A percentile compares a stretch with the other conserved stretches of the same genome.
phyloP scores from a whole-genome alignment of 2,797 vertebrate genomes.

The Semaprochilodus insignis region DNA sequence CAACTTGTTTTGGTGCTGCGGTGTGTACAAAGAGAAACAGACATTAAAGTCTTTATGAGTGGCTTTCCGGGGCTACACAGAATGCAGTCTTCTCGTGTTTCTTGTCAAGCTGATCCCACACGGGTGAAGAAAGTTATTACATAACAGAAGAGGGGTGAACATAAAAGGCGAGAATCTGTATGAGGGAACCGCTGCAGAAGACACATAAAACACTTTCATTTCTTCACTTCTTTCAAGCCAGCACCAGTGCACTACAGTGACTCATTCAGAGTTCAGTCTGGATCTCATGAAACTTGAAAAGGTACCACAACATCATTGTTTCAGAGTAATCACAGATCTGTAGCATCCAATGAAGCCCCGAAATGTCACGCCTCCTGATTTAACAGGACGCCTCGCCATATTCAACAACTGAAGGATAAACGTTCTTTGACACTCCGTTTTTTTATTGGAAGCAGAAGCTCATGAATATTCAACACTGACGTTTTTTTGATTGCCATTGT shows the following conservation, averaged over 20 bases:
- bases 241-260: not conserved
- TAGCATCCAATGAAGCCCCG: too few relatives aligned
- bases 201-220: not conserved
- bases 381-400: not conserved
- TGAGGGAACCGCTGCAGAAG: not conserved
- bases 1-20: too few relatives aligned
- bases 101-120: not conserved
- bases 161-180: not conserved
- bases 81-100: not conserved
- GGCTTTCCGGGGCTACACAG: not conserved
- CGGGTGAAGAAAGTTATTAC: not conserved
- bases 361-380: not conserved
- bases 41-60: too few relatives aligned
- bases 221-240: not conserved
- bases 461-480: slow-evolving; percentile 35
- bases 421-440: not conserved
- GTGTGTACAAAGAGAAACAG: too few relatives aligned
- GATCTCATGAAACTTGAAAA: not conserved
- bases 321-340: not conserved
- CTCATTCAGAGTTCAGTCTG: not conserved
- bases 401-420: not conserved
- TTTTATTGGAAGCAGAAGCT: slow-evolving; percentile 7
- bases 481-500: not conserved
- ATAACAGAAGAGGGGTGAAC: not conserved
- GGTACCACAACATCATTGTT: not conserved